These are phyloP conservation scores for Stercorarius parasiticus DNA, from an alignment of 2,113 vertebrate genomes.

Conservation along the genomic window DNA sequence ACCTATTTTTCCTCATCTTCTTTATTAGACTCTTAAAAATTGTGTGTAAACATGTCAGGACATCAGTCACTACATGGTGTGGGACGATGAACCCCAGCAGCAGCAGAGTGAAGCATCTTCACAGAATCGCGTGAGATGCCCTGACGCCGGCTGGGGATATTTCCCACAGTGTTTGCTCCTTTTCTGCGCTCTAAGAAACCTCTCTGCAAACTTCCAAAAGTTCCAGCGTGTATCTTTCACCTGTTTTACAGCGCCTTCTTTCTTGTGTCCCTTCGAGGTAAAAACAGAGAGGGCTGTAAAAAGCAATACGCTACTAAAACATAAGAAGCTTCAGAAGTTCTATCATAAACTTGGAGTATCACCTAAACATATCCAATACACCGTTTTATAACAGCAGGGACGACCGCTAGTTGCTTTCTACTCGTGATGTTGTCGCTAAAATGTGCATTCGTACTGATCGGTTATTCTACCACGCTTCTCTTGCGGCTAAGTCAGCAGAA, in stretches of 20 bases:
- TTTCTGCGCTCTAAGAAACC: not conserved
- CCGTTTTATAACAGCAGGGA: not conserved
- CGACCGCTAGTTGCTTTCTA: not conserved
- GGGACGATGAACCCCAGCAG: not conserved
- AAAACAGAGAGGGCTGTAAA: not conserved
- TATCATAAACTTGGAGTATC: not conserved
- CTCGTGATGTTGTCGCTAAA: not conserved
- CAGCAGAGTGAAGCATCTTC: not conserved
- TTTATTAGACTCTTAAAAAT: not conserved
- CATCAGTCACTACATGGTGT: rapidly evolving
- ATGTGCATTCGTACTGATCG: not conserved
- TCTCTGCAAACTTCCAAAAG: not conserved
- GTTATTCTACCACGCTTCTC: not conserved
- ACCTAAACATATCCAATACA: not conserved
- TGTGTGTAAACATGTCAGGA: not conserved
- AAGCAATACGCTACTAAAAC: not conserved
- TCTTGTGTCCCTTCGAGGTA: not conserved
- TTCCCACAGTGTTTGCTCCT: not conserved
- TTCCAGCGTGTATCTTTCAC: rapidly evolving
- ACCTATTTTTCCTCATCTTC: not conserved
- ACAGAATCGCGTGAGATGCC: not conserved
- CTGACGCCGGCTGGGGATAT: not conserved
- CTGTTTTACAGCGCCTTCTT: not conserved
- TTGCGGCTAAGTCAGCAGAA: not conserved
- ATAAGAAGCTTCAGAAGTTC: not conserved